phyloP scores from a whole-genome alignment of 2,113 vertebrate species.

The Elaphurus davidianus region DNA sequence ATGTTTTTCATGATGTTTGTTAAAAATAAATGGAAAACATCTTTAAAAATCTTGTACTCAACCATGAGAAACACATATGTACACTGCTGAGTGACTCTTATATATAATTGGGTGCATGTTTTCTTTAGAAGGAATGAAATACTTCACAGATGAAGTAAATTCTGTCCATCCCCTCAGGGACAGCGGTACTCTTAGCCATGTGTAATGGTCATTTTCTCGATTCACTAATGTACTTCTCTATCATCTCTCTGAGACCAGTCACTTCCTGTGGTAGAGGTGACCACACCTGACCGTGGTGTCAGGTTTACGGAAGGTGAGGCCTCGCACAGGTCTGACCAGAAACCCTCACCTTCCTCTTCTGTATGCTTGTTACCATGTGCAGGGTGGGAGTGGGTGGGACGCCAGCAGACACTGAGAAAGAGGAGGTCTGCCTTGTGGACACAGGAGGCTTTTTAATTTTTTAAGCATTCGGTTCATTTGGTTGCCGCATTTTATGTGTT shows the following conservation, averaged over 20 bases:
- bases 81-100: neutral
- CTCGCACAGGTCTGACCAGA: neutral
- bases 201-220: neutral
- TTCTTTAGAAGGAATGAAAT: neutral
- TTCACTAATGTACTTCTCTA: neutral
- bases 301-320: neutral
- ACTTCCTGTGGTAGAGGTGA: neutral
- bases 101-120: neutral
- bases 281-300: fast-evolving
- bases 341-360: fast-evolving
- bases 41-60: neutral
- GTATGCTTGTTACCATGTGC: fast-evolving
- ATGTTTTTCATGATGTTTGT: neutral
- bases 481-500: neutral
- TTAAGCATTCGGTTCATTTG: neutral
- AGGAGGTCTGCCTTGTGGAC: neutral
- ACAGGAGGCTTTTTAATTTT: neutral
- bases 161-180: neutral
- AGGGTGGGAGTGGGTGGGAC: fast-evolving
- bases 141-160: neutral
- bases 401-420: fast-evolving
- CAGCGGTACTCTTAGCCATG: neutral
- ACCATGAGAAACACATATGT: neutral
- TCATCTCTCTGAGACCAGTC: neutral
- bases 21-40: neutral